Base-by-base conservation (phyloP, 2,113 vertebrate species). In the Syngnathoides biaculeatus region DNA sequence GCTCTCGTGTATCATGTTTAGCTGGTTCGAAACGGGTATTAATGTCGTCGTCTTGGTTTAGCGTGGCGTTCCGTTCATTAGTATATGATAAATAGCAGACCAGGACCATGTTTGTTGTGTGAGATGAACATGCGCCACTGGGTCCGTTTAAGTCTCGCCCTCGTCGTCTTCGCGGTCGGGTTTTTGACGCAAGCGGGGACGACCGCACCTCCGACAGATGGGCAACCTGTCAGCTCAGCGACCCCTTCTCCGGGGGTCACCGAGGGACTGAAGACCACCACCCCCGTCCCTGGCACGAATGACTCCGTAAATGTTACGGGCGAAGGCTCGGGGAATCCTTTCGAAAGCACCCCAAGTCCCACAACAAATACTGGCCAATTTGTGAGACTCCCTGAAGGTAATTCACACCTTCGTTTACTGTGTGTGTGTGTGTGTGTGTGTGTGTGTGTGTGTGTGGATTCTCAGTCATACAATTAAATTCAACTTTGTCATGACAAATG, bases 71-170 rank as follows among this genome's bases (percentile, higher is more conserved):
- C 7, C 20, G 40, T 43, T 42, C 2, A 43, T 22, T 6, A 17
- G n/a, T n/a, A n/a, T 20, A 19, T 3, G 30, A n/a, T 42, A 42
- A 13, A 12, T 39, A 19, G 20, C n/a, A n/a, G n/a, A n/a, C n/a
- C 19, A 17, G 12, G 17, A n/a, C 0, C 12, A 73, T 77, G 67
- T 22, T 17, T 47, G 22, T 14, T 52, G 3, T 40, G 22, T 66
- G 67, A 72, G 26, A 88, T 90, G 90, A 67, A 42, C 52, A n/a
- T 11, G 43, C 53, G 7, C 24, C 63, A 11, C 26, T 68, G 65
- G 48, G 59, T 20, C 68, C 8, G 17, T 14, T 65, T 20, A 13
- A 0, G 75, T 50, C 56, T 22, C 1, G 22, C 82, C 12, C 52
- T 67, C 39, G 13, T 83, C 6, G 2, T 77, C 8, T 26, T 78